These are phyloP conservation scores for Tetraodon nigroviridis DNA, from an alignment of 2,113 vertebrate genomes.

Conservation along the genomic window DNA sequence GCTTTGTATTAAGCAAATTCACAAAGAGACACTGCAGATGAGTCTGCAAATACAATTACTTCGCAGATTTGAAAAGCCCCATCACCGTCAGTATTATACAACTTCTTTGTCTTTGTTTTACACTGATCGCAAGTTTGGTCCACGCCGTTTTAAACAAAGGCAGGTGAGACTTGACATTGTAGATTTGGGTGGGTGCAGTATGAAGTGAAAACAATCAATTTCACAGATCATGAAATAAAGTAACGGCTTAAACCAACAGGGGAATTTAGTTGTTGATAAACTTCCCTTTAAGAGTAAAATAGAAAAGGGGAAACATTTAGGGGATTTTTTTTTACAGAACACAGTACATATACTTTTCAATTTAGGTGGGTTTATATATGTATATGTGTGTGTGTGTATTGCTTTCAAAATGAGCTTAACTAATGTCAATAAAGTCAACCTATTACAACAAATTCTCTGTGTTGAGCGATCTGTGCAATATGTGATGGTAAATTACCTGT, in stretches of 20 bases:
- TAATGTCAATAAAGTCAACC: constrained; percentile 22
- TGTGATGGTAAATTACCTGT: constrained; percentile 74
- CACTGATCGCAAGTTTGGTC: constrained; percentile 45
- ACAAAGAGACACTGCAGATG: constrained; percentile 35
- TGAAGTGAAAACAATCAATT: constrained; percentile 74
- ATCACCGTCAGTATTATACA: constrained; percentile 41
- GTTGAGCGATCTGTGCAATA: not conserved
- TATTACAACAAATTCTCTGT: not conserved
- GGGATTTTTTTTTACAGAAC: not conserved
- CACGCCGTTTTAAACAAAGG: constrained; percentile 58
- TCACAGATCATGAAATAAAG: constrained; percentile 72
- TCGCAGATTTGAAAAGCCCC: constrained; percentile 43
- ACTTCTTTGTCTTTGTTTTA: constrained; percentile 36
- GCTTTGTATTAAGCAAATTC: constrained; percentile 46
- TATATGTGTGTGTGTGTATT: too few relatives aligned
- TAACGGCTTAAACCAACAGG: constrained; percentile 64
- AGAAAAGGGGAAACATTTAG: constrained; percentile 40
- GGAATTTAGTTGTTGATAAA: constrained; percentile 62
- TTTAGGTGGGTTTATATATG: too few relatives aligned
- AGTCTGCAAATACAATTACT: constrained; percentile 56
- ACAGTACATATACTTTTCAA: not conserved
- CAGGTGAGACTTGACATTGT: constrained; percentile 57
- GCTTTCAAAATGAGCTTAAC: constrained; percentile 2
- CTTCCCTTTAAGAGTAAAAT: constrained; percentile 49
- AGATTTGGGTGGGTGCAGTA: constrained; percentile 67